Evolutionary conservation across 2,888 invertebrate genomes (phyloP), one percentile per base, ranked within the genome.

Genomic region (Thymelicus lineola): DNA sequence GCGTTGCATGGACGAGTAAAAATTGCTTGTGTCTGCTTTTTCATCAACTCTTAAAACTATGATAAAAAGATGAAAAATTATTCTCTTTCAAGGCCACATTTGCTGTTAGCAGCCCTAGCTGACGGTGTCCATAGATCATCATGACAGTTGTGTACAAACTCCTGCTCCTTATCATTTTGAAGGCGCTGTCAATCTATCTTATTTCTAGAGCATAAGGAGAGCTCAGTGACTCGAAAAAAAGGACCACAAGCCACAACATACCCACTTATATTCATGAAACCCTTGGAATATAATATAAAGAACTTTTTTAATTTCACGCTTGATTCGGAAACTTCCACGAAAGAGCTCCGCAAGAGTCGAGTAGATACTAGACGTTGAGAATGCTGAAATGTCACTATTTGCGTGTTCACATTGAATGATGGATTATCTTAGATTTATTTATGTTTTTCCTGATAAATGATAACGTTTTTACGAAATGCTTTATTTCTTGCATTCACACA

Each of bases 261-360:
- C n/a, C 57, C 55, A 67, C 65, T 71, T 70, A 71, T 73, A 74
- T 69, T 65, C 66, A 74, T 48, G 38, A 63, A 58, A 7, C 50
- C 7, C 61, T 80, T 74, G 76, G 82, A 82, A 86, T 84, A 85
- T 83, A 17, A 38, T 38, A 38, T 38, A 50, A 45, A 82, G 78
- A 90, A 90, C 87, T 91, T 91, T 91, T 92, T 90, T 92, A 90
- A 92, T 92, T 90, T 91, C 87, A 91, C 88, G 91, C 88, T 89
- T 85, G 87, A 89, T 87, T 86, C 86, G 82, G 78, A 84, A 88
- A 85, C 84, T 87, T 85, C 80, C 80, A 79, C 78, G 65, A 77
- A 82, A 80, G 73, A 76, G 77, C 74, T 75, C 76, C 58, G 71
- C 75, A 80, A 75, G 80, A 84, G 82, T 81, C 81, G 10, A 20